Evolutionary conservation across 2,797 vertebrate genomes (phyloP), one percentile per base, ranked within the genome.

Genomic region (Momotus momota): DNA sequence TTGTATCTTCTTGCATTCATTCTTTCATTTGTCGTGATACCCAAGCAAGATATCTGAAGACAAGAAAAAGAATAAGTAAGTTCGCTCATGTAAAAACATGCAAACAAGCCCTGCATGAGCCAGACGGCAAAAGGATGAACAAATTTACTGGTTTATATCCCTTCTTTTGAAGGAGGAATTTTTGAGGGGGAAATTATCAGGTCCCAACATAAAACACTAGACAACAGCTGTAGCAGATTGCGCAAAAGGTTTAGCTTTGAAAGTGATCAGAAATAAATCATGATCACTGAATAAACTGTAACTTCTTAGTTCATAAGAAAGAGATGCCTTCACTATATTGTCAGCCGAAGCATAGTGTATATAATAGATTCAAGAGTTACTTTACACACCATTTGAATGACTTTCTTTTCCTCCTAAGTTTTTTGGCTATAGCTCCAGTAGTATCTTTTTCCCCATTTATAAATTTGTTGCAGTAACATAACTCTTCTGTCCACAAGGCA

Each of bases 1-100:
- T 99, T 99, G 96, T 99, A 99, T 98, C 99, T 98, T 97, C 99
- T 99, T 66, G 99, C 99, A 92, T 99, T 99, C 99, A 99, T 99
- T 96, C 99, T 99, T 98, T 99, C 99, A 79, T 99, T 99, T 98
- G 99, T 99, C 55, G 99, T 99, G 97, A 99, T 99, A 94, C 99
- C 99, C 88, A 99, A 97, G 97, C 99, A 99, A 38, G 99, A 99
- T 87, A 99, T 99, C 99, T 99, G 89, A 85, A 90, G 69, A 64
- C 41, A 77, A 70, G 46, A 94, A 74, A 96, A 77, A 79, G 35
- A 94, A 25, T 3, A 88, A 87, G 12, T 60, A 72, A 88, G 27
- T 96, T 78, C 90, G 46, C 51, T 78, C 45, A n/a, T 25, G 14
- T 86, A 49, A 94, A 95, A 75, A 91, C 64, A 74, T 7, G 12